Evolutionary conservation across 2,113 vertebrate genomes (phyloP).

Genomic region (Hemichromis elongatus): DNA sequence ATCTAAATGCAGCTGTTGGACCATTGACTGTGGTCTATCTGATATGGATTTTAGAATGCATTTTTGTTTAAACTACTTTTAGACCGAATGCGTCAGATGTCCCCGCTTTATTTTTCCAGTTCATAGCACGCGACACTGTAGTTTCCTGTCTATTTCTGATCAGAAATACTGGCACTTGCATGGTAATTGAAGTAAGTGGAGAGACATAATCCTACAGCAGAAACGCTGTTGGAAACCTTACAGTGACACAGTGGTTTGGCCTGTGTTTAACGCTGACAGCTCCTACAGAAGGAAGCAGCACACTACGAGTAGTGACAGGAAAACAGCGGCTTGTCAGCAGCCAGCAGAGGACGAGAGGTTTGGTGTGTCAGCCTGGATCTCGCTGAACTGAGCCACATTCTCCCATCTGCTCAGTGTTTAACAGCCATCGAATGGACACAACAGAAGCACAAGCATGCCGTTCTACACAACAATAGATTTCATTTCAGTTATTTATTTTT

Average conservation of each 20-base stretch:
- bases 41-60: neutral
- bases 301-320: neutral
- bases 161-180: neutral
- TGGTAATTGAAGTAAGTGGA: neutral
- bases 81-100: accelerated
- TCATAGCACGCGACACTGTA: neutral
- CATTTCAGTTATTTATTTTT: accelerated
- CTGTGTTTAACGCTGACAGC: slow-evolving; percentile 15
- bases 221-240: neutral
- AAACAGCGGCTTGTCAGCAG: slow-evolving; percentile 5
- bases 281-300: neutral
- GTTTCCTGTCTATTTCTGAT: neutral
- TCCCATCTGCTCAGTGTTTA: neutral
- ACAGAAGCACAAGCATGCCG: neutral
- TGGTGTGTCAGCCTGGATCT: slow-evolving; percentile 1
- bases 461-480: neutral
- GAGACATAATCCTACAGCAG: neutral
- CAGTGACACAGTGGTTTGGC: neutral
- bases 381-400: neutral
- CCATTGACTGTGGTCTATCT: neutral
- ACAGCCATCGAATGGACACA: neutral
- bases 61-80: neutral
- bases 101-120: neutral
- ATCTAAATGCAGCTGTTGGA: neutral
- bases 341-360: neutral